phyloP scores from a whole-genome alignment of 2,888 invertebrate genomes.

The Agrilus cyanescens region DNA sequence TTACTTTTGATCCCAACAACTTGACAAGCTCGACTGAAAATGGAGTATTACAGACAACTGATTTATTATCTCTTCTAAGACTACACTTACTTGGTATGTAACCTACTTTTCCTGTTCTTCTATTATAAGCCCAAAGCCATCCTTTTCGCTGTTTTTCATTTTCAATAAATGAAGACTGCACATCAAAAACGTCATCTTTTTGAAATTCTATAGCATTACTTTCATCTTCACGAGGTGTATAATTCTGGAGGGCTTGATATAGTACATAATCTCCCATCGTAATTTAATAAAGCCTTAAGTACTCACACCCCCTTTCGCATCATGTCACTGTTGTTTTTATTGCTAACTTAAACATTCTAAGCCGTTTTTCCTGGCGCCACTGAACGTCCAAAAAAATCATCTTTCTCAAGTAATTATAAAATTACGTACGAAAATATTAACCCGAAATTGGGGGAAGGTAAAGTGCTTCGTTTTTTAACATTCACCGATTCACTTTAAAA shows the following conservation, averaged over 20 bases:
- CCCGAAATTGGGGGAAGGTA: too few species aligned
- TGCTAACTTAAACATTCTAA: too few species aligned
- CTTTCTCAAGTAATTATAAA: too few species aligned
- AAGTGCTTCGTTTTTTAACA: too few species aligned
- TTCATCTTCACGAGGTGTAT: constrained; percentile 27
- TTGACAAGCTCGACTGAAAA: constrained; percentile 30
- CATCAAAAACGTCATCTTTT: constrained; percentile 35
- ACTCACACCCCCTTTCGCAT: too few species aligned
- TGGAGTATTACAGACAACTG: not conserved
- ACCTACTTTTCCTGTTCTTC: constrained; percentile 32
- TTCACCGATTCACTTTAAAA: too few species aligned
- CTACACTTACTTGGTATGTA: constrained; percentile 33
- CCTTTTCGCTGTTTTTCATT: constrained; percentile 28
- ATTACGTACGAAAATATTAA: too few species aligned
- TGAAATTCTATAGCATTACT: constrained; percentile 28
- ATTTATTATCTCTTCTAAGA: not conserved
- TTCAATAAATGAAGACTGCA: constrained; percentile 26
- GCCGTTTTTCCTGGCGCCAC: too few species aligned
- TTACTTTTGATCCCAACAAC: constrained; percentile 31
- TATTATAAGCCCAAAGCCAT: constrained; percentile 34
- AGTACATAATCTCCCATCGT: constrained; percentile 34
- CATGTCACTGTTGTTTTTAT: too few species aligned
- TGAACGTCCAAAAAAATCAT: too few species aligned
- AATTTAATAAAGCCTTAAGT: constrained; percentile 9
- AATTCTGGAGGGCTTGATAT: constrained; percentile 33